These are phyloP conservation scores for Drosophila melanica DNA, from an alignment of 1,140 invertebrate species.

Conservation along the genomic window DNA sequence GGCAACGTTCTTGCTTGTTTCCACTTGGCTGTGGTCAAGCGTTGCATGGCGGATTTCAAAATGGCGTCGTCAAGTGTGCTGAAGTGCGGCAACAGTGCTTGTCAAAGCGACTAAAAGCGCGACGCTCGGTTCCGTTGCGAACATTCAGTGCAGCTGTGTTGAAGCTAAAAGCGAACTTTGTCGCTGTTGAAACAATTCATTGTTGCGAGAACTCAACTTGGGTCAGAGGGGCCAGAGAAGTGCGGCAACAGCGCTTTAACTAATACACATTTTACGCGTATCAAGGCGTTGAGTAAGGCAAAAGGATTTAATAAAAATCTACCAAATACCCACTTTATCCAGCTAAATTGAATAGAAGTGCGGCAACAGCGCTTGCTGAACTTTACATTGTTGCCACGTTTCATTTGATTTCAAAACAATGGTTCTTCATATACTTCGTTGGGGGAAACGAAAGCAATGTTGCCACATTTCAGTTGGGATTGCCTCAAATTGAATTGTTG, in stretches of 20 bases:
- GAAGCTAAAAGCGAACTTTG: background rate
- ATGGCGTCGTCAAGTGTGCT: slow-evolving; percentile 3
- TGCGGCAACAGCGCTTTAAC: background rate
- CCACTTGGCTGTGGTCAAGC: too few relatives aligned
- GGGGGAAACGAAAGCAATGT: background rate
- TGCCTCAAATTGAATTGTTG: background rate
- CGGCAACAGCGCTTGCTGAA: too few relatives aligned
- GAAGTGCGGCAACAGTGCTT: slow-evolving; percentile 24
- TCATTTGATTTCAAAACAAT: background rate
- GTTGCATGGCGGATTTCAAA: background rate
- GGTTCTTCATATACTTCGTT: background rate
- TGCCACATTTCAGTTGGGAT: slow-evolving; percentile 7
- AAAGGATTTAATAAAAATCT: too few relatives aligned
- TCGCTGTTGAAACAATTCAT: background rate
- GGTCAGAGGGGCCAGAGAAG: background rate
- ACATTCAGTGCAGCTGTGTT: background rate
- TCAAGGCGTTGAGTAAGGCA: too few relatives aligned
- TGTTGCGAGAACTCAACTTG: background rate
- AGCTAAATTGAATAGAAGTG: too few relatives aligned
- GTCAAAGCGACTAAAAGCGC: background rate
- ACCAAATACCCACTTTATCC: too few relatives aligned
- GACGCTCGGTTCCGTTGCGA: too few relatives aligned
- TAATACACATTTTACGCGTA: too few relatives aligned
- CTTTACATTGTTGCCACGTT: slow-evolving; percentile 7
- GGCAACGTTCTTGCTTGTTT: too few relatives aligned